These are phyloP conservation scores for Epinephelus lanceolatus DNA, from an alignment of 2,113 vertebrate genomes.

Conservation along the genomic window DNA sequence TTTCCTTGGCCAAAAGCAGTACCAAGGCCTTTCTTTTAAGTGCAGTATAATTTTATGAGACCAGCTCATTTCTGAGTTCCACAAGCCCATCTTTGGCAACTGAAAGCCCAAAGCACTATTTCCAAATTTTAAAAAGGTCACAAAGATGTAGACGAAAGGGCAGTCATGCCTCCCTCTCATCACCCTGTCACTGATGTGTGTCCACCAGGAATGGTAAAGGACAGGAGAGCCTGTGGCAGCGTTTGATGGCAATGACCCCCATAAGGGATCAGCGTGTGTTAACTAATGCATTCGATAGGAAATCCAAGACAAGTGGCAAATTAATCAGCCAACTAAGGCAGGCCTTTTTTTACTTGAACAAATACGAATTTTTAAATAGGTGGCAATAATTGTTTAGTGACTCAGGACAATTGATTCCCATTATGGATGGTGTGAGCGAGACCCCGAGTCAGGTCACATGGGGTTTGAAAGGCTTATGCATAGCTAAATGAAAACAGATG, in stretches of 20 bases:
- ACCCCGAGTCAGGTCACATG: constrained; percentile 85
- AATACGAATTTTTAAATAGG: constrained; percentile 89
- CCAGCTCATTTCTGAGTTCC: constrained; percentile 33
- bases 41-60: constrained; percentile 36
- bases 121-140: constrained; percentile 77
- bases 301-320: constrained; percentile 85
- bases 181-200: constrained; percentile 52
- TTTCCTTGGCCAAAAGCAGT: constrained; percentile 9
- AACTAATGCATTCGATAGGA: constrained; percentile 86
- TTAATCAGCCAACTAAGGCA: constrained; percentile 87
- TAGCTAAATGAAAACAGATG: constrained; percentile 84
- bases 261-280: constrained; percentile 67
- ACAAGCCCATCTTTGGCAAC: constrained; percentile 15
- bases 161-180: constrained; percentile 58
- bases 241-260: constrained; percentile 75
- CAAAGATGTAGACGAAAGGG: constrained; percentile 40
- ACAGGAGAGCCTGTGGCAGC: constrained; percentile 45
- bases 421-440: constrained; percentile 86
- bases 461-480: constrained; percentile 84
- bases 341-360: constrained; percentile 83
- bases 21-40: constrained; percentile 30
- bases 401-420: constrained; percentile 90
- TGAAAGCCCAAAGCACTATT: constrained; percentile 51
- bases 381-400: constrained; percentile 88
- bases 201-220: constrained; percentile 50